Conservation (phyloP, 2,797 vertebrate species). For the Borostomias antarcticus region DNA sequence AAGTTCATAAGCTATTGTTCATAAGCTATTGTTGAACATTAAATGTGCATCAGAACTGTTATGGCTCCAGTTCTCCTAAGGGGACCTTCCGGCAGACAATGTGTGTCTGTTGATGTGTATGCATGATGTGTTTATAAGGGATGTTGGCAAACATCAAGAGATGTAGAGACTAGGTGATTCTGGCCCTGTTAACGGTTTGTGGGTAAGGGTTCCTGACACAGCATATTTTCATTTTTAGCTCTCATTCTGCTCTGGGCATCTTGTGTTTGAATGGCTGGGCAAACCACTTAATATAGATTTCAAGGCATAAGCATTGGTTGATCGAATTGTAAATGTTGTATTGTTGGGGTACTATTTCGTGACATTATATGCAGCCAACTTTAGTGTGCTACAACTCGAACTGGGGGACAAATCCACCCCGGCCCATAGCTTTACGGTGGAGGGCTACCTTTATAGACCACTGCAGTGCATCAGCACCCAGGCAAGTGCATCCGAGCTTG, state of each 20-base stretch:
- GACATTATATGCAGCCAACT: not conserved
- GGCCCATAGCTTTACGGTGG: too few species aligned
- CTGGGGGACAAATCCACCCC: not conserved
- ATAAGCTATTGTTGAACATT: too few species aligned
- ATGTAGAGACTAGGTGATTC: not conserved
- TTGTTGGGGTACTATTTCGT: too few species aligned
- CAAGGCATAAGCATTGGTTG: not conserved
- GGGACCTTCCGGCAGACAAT: constrained; percentile 19
- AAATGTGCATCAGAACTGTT: too few species aligned
- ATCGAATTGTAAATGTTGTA: not conserved
- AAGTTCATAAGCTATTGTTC: too few species aligned
- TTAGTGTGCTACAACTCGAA: not conserved
- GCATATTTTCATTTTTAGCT: not conserved
- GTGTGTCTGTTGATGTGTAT: constrained; percentile 29
- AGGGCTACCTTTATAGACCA: too few species aligned
- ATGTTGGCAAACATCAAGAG: constrained; percentile 5
- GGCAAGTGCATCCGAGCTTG: not conserved
- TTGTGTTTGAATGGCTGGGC: not conserved
- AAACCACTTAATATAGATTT: not conserved
- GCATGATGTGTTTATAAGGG: constrained; percentile 4
- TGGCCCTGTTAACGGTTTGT: not conserved
- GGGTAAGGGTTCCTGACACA: not conserved
- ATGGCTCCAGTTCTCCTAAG: constrained; percentile 9
- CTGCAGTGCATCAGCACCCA: too few species aligned
- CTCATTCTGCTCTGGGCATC: not conserved